A percentile compares a stretch with the other conserved stretches of the same genome.
Conservation (phyloP, 2,888 invertebrate species). For the Synanthedon tipuliformis region DNA sequence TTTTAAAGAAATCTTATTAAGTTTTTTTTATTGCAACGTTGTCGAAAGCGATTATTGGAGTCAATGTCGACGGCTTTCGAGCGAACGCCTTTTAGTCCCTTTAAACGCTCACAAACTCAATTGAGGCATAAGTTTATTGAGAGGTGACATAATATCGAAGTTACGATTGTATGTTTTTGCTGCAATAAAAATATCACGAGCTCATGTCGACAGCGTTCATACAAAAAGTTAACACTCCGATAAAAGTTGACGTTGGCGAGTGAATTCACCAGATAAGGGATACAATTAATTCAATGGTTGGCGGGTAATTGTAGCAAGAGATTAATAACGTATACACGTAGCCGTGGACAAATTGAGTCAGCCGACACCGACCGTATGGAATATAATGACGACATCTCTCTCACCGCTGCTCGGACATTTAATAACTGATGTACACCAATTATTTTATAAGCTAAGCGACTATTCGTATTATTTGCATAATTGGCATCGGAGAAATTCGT, state of each 20-base stretch:
- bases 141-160: constrained; percentile 22
- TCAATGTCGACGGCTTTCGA: constrained; percentile 32
- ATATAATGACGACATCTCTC: constrained; percentile 33
- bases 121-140: constrained; percentile 5
- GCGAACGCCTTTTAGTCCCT: not conserved
- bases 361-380: constrained; percentile 36
- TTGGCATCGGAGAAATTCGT: constrained; percentile 46
- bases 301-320: constrained; percentile 45
- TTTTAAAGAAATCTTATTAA: constrained; percentile 52
- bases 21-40: constrained; percentile 41
- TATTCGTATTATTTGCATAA: constrained; percentile 35
- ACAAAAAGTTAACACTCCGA: constrained; percentile 31
- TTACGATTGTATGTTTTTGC: constrained; percentile 28
- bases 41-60: constrained; percentile 31
- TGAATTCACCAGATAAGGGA: constrained; percentile 47
- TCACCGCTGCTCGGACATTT: constrained; percentile 14
- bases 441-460: constrained; percentile 5
- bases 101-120: not conserved
- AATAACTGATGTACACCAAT: constrained; percentile 14
- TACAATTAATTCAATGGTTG: constrained; percentile 48
- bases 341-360: constrained; percentile 49
- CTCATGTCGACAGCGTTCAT: constrained; percentile 22
- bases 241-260: constrained; percentile 24
- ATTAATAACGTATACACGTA: constrained; percentile 61
- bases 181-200: constrained; percentile 31